A percentile compares a stretch with the other conserved stretches of the same genome.
phyloP scores from a whole-genome alignment of 2,888 invertebrate genomes.

The Cheilosia scutellata region DNA sequence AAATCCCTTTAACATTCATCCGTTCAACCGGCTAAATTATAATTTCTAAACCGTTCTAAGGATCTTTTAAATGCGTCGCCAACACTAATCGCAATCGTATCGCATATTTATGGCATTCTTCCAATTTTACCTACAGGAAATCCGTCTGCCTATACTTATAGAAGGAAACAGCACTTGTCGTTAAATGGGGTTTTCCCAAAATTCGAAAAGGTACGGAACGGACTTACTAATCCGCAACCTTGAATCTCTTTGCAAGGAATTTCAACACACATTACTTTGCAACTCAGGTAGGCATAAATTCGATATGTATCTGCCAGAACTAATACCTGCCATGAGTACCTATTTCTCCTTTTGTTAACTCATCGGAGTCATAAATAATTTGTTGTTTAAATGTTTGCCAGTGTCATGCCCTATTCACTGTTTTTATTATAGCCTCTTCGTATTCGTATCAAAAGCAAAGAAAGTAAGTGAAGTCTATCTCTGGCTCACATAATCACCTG shows the following conservation, averaged over 20 bases:
- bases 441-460: slow-evolving; percentile 38
- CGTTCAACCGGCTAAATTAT: too few relatives aligned
- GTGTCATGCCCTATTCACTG: slow-evolving; percentile 14
- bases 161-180: neutral
- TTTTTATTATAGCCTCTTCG: slow-evolving; percentile 34
- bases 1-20: neutral
- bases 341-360: slow-evolving; percentile 19
- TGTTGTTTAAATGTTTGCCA: slow-evolving; percentile 21
- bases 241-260: slow-evolving; percentile 11
- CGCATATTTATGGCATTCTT: slow-evolving; percentile 25
- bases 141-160: neutral
- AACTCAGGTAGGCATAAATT: slow-evolving; percentile 27
- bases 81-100: slow-evolving; percentile 53
- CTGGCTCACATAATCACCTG: slow-evolving; percentile 64
- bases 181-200: neutral
- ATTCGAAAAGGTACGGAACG: neutral
- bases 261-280: neutral
- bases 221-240: slow-evolving; percentile 20
- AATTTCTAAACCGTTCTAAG: neutral
- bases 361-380: slow-evolving; percentile 24
- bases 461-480: slow-evolving; percentile 68
- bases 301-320: neutral
- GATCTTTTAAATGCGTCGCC: slow-evolving; percentile 28
- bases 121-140: neutral
- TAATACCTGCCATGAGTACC: neutral